phyloP scores from a whole-genome alignment of 53 echinoderm and acorn worm species.

The Paracentrotus lividus region DNA sequence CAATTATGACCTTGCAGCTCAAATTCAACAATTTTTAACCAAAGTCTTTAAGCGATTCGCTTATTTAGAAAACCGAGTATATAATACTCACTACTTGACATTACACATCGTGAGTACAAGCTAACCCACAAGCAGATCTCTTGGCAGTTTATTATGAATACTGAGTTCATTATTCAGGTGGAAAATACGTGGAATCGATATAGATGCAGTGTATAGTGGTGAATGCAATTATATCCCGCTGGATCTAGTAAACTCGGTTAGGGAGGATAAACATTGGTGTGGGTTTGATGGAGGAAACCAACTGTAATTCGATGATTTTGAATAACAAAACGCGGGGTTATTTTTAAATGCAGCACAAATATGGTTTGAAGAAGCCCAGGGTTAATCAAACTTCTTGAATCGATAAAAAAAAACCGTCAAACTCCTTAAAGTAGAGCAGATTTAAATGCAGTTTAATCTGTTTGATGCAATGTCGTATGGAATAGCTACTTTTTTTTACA shows the following conservation, averaged over 20 bases:
- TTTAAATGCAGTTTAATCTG: too few species aligned
- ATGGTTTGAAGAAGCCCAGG: too few species aligned
- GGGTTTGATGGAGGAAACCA: neutral
- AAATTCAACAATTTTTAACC: too few species aligned
- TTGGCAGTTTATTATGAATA: neutral
- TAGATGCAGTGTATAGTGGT: neutral
- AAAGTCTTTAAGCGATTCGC: too few species aligned
- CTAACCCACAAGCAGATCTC: neutral
- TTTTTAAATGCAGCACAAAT: neutral
- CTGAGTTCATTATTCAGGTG: too few species aligned
- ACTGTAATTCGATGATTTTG: neutral
- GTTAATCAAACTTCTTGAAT: too few species aligned
- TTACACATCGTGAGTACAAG: neutral
- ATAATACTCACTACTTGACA: neutral
- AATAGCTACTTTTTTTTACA: too few species aligned
- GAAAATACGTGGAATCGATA: neutral
- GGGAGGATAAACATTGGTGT: neutral
- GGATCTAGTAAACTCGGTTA: neutral
- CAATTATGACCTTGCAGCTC: too few species aligned
- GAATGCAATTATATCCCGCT: neutral
- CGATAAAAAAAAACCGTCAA: too few species aligned
- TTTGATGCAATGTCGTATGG: too few species aligned
- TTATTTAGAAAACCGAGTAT: neutral
- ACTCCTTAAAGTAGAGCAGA: too few species aligned
- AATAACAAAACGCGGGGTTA: neutral